Base-by-base conservation (phyloP, 2,797 vertebrate species). In the Anguilla pacifica region DNA sequence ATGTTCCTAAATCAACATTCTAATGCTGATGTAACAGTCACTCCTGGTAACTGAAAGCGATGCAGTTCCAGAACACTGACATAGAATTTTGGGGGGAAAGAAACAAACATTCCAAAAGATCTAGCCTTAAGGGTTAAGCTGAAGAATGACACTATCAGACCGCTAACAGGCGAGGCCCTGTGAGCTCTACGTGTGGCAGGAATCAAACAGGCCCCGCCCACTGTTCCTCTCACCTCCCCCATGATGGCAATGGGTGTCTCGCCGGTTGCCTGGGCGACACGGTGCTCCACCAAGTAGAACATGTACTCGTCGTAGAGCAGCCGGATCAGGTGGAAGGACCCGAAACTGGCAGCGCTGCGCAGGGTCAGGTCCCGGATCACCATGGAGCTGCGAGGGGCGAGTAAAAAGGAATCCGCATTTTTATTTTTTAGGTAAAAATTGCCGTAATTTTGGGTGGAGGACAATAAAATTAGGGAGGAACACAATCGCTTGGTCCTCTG, bases 291-390 rank as follows among this genome's bases (percentile, higher is more conserved):
- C 90, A 99, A 95, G 93, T 99, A 99, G 94, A 99, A 99, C 99
- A 99, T 99, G 95, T 99, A 99, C 90, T 99, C 99, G 0, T 99
- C 99, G 0, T 99, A 99, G 6, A 99, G 97, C 92, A 99, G 96
- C 83, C 99, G 97, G 92, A 99, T 99, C 90, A 99, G 96, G 95
- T 99, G 99, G 95, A 99, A 99, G 91, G 99, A 99, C 67, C 99
- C 98, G 0, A 99, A 99, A 93, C 99, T 99, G 93, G 98, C 98
- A 0, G 98, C 99, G 0, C 99, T 99, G 92, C 99, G 98, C 88
- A 99, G 94, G 86, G 99, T 99, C 91, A 99, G 94, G 95, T 99
- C 99, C 0, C 99, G 95, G 94, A 99, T 99, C 94, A 99, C 99
- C 99, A 99, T 99, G 81, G 99, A 99, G 94, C 99, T 99, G 94